Conservation (phyloP, 2,797 vertebrate genomes). For the Rhodeus uyekii region DNA sequence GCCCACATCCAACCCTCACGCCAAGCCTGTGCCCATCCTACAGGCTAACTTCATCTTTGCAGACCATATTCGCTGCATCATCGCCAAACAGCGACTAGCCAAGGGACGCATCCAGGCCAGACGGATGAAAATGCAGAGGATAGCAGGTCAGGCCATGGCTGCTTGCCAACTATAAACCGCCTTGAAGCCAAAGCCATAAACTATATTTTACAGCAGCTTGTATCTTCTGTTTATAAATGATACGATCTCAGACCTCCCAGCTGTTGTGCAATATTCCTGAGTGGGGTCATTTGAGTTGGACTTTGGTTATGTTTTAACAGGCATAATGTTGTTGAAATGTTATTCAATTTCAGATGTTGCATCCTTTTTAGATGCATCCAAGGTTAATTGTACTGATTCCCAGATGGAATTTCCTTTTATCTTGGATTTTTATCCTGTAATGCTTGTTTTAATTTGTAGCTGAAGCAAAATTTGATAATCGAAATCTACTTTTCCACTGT, state of each 20-base stretch:
- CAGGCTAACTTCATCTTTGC: constrained; percentile 97
- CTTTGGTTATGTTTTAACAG: constrained; percentile 5
- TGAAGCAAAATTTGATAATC: background rate
- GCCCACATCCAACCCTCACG: constrained; percentile 94
- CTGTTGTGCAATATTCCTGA: background rate
- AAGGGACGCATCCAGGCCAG: constrained; percentile 97
- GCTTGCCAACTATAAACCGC: background rate
- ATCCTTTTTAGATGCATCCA: no score
- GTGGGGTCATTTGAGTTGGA: background rate
- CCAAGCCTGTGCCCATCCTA: constrained; percentile 96
- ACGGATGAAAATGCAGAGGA: constrained; percentile 98
- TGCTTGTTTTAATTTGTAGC: background rate
- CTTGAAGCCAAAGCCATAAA: background rate
- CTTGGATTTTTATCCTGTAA: background rate
- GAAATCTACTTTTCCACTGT: background rate
- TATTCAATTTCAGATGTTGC: no score
- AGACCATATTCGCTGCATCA: constrained; percentile 98
- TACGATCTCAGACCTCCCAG: background rate
- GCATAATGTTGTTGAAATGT: no score
- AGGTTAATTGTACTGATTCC: background rate
- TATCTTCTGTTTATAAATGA: constrained; percentile 14
- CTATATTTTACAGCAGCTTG: background rate
- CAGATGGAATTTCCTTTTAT: background rate
- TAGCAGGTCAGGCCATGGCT: constrained; percentile 81
- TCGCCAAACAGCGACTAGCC: constrained; percentile 95